phyloP scores from a whole-genome alignment of 2,888 invertebrate genomes.

The Leptinotarsa peninsularis region DNA sequence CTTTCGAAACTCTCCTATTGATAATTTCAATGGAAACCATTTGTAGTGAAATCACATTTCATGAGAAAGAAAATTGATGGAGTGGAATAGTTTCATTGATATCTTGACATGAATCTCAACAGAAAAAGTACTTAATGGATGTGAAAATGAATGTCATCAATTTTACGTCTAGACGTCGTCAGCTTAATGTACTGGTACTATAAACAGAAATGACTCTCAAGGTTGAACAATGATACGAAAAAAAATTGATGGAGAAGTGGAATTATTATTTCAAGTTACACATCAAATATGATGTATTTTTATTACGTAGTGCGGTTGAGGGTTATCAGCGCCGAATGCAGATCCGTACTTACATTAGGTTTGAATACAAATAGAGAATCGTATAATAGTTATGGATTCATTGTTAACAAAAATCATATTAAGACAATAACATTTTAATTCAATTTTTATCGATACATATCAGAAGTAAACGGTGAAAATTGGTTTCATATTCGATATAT shows the following conservation, averaged over 20 bases:
- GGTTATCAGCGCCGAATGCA: too few species aligned
- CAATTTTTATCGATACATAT: too few species aligned
- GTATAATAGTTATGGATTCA: too few species aligned
- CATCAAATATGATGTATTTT: too few species aligned
- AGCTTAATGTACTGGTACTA: background rate
- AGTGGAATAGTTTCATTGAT: background rate
- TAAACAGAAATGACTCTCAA: background rate
- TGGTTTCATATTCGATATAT: too few species aligned
- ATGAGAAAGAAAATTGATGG: slow-evolving; percentile 36
- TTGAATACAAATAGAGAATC: too few species aligned
- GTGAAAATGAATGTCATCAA: background rate
- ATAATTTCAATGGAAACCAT: slow-evolving; percentile 42
- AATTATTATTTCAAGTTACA: too few species aligned
- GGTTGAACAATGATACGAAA: background rate
- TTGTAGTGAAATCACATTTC: slow-evolving; percentile 38
- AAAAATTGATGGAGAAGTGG: background rate
- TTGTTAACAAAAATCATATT: too few species aligned
- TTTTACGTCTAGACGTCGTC: slow-evolving; percentile 2
- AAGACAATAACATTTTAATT: too few species aligned
- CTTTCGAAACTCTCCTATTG: slow-evolving; percentile 5
- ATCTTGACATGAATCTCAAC: background rate
- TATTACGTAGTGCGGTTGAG: too few species aligned
- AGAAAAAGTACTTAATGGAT: background rate
- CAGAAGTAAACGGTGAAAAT: too few species aligned
- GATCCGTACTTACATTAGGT: too few species aligned